Percentiles rank a stretch among this genome's conserved stretches.
Evolutionary conservation across 2,113 vertebrate species (phyloP).

Genomic region (Mellivora capensis): DNA sequence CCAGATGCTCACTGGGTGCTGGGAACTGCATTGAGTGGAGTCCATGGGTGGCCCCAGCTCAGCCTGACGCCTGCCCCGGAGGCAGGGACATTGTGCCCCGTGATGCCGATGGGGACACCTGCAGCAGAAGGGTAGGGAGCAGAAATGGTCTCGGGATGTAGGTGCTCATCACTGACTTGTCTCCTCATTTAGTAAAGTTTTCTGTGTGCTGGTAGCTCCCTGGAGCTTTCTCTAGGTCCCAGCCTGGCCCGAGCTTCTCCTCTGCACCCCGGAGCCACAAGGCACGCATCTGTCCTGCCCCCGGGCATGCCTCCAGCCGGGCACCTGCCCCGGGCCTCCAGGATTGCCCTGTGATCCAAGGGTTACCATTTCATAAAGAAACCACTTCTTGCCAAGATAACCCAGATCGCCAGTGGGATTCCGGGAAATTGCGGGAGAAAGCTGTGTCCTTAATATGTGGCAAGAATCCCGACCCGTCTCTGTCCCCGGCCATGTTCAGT

Average conservation of each 20-base stretch:
- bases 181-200: background rate
- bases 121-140: no score
- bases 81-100: fast-evolving
- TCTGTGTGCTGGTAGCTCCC: background rate
- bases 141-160: fast-evolving
- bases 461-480: no score
- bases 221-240: background rate
- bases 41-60: background rate
- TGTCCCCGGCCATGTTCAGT: fast-evolving
- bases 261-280: background rate
- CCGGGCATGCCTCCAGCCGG: no score
- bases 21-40: fast-evolving
- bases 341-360: fast-evolving
- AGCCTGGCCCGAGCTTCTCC: background rate
- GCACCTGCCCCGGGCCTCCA: background rate
- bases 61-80: background rate
- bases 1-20: fast-evolving
- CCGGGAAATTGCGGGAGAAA: background rate
- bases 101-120: background rate
- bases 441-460: fast-evolving
- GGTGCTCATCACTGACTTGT: background rate
- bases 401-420: fast-evolving
- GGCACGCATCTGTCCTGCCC: fast-evolving
- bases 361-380: background rate
- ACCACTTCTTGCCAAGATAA: no score